Conservation (phyloP, 2,113 vertebrate species). For the Megaptera novaeangliae region DNA sequence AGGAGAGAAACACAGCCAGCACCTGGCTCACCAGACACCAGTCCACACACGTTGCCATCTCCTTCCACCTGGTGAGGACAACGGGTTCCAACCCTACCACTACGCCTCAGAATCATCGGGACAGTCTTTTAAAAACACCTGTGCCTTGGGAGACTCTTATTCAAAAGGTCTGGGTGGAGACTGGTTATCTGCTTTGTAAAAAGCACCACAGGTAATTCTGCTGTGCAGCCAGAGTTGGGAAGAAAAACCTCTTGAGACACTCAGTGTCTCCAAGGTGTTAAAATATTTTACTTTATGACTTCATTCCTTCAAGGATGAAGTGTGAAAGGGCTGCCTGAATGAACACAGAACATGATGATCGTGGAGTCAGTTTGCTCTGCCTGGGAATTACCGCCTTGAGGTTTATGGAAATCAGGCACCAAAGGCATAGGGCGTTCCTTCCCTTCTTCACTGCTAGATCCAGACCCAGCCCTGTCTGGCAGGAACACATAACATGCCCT, state of each 20-base stretch:
- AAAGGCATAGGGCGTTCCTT: not conserved
- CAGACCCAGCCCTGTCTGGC: not conserved
- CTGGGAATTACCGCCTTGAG: not conserved
- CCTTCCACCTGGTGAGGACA: not conserved
- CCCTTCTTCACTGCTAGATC: not conserved
- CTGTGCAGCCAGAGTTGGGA: not conserved
- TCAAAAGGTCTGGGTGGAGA: not conserved
- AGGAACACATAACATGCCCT: not conserved
- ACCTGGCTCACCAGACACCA: not conserved
- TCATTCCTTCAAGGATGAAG: not conserved
- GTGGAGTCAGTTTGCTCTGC: not conserved
- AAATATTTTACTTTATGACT: not conserved
- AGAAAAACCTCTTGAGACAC: not conserved
- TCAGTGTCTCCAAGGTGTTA: not conserved
- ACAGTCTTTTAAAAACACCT: not conserved
- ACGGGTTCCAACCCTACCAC: rapidly evolving
- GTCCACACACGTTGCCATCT: not conserved
- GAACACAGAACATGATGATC: not conserved
- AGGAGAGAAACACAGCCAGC: not conserved
- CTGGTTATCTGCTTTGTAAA: not conserved
- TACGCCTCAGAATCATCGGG: rapidly evolving
- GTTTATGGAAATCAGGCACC: not conserved
- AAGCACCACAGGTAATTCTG: not conserved
- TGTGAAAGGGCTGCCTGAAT: not conserved
- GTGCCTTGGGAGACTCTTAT: no score